Evolutionary conservation across 2,888 invertebrate species (phyloP).

Genomic region (Drosophila lutescens): DNA sequence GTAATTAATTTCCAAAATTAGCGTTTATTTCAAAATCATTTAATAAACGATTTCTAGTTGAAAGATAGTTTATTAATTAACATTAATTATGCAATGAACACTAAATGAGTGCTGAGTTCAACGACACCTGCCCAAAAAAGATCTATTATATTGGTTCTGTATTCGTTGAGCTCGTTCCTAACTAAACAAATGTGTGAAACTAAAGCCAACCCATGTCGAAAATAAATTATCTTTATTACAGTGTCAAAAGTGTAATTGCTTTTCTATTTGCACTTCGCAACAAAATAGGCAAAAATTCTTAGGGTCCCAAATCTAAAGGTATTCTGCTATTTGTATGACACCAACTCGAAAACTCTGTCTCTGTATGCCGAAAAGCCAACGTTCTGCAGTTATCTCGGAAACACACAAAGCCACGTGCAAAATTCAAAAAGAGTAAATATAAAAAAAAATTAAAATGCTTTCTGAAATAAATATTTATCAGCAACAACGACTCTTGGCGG

Average conservation of each 20-base stretch:
- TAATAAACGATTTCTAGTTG: neutral
- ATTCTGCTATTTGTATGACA: conserved; percentile 30
- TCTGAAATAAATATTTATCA: conserved; percentile 41
- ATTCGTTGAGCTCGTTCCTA: neutral
- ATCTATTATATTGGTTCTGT: conserved; percentile 2
- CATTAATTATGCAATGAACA: conserved; percentile 4
- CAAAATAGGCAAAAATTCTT: neutral
- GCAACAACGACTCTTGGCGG: conserved; percentile 13
- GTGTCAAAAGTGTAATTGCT: conserved; percentile 38
- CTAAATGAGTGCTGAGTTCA: conserved; percentile 1
- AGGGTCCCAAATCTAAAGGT: neutral
- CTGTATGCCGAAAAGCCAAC: conserved; percentile 8
- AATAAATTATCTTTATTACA: neutral
- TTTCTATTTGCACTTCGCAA: conserved; percentile 14
- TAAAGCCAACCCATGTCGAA: neutral
- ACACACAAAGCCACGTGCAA: conserved; percentile 13
- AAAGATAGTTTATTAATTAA: conserved; percentile 10
- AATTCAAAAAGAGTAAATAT: conserved; percentile 17
- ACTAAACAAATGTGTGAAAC: neutral
- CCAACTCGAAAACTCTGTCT: conserved; percentile 9
- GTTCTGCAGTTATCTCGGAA: conserved; percentile 9
- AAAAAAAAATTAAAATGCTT: conserved; percentile 26
- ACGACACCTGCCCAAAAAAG: neutral
- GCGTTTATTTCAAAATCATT: too few species aligned
- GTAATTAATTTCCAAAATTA: neutral